A percentile compares a stretch with the other conserved stretches of the same genome.
Conservation (phyloP, 2,888 invertebrate genomes). For the Dione juno region DNA sequence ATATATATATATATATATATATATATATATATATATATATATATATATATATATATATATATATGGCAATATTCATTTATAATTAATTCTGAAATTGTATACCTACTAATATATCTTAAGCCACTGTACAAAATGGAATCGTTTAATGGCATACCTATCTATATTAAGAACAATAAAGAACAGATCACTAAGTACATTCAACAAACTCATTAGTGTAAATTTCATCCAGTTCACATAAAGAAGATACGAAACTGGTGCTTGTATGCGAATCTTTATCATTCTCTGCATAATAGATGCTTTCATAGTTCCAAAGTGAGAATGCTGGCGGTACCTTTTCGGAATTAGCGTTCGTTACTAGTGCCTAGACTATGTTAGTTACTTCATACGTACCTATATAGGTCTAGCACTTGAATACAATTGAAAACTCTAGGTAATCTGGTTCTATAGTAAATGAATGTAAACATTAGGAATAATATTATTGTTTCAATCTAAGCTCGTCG, state of each 20-base stretch:
- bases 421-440: not conserved
- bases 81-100: no score
- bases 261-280: constrained; percentile 23
- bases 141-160: not conserved
- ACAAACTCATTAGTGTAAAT: constrained; percentile 8
- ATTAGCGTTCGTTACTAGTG: constrained; percentile 22
- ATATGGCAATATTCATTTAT: no score
- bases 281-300: constrained; percentile 14
- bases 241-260: constrained; percentile 3
- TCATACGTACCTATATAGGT: not conserved
- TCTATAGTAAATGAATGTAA: not conserved
- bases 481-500: constrained; percentile 8
- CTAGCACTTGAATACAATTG: constrained; percentile 9
- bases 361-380: constrained; percentile 9
- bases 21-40: no score
- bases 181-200: not conserved
- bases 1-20: no score
- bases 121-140: no score
- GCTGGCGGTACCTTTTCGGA: constrained; percentile 27
- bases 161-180: not conserved
- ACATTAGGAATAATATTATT: constrained; percentile 19
- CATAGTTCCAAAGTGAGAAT: constrained; percentile 24
- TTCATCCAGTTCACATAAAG: not conserved
- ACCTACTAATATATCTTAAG: no score
- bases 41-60: no score